Evolutionary conservation across 1,140 invertebrate species (phyloP).

Genomic region (Camponotus vicinus): DNA sequence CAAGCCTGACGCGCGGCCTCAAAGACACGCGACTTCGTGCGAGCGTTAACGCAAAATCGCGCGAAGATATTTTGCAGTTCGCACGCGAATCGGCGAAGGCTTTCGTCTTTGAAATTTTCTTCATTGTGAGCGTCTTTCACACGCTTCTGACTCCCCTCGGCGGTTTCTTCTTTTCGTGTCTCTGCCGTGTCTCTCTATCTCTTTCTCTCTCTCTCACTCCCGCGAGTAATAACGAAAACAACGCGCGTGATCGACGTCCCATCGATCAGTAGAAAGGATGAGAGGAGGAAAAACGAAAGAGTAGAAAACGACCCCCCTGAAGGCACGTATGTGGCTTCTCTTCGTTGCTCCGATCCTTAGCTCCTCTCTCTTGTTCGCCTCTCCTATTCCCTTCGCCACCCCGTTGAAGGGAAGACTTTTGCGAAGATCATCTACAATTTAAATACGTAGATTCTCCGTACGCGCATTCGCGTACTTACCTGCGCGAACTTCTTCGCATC

Average conservation of each 20-base stretch:
- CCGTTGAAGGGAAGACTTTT: constrained; percentile 43
- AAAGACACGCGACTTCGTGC: constrained; percentile 23
- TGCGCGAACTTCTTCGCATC: constrained; percentile 40
- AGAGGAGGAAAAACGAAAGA: constrained; percentile 7
- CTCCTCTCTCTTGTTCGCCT: constrained; percentile 42
- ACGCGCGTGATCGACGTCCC: constrained; percentile 58
- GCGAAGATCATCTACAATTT: constrained; percentile 69
- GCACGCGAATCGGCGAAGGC: constrained; percentile 13
- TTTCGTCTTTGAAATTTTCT: constrained; percentile 11
- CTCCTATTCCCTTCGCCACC: constrained; percentile 52
- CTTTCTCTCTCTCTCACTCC: not conserved
- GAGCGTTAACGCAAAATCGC: constrained; percentile 28
- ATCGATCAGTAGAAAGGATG: constrained; percentile 15
- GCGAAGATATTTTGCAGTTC: not conserved
- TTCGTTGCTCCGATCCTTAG: not conserved
- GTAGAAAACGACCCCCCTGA: constrained; percentile 16
- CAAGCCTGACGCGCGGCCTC: not conserved
- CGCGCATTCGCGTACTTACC: not conserved
- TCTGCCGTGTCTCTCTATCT: not conserved
- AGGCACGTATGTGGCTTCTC: constrained; percentile 36
- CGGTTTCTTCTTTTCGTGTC: constrained; percentile 42
- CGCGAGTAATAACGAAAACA: constrained; percentile 51
- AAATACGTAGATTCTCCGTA: constrained; percentile 57
- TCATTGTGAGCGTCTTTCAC: constrained; percentile 1
- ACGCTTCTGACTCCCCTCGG: constrained; percentile 26